These are phyloP conservation scores for Hemithea aestivaria DNA, from an alignment of 2,888 invertebrate species.

Conservation along the genomic window DNA sequence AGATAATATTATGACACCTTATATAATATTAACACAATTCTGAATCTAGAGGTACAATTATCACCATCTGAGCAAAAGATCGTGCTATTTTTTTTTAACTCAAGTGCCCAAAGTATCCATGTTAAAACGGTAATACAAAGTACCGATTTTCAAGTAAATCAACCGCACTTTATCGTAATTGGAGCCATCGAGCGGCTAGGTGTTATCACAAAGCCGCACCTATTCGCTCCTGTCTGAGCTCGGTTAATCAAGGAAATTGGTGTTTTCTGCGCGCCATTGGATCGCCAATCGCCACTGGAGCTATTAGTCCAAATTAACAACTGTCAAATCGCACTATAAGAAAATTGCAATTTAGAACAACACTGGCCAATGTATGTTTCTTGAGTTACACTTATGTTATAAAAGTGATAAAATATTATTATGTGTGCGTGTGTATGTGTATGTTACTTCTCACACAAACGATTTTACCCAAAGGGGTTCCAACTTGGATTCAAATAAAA, in stretches of 20 bases:
- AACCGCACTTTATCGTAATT: conserved; percentile 55
- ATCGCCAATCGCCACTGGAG: conserved; percentile 70
- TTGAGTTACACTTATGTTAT: conserved; percentile 23
- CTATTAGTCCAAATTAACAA: conserved; percentile 78
- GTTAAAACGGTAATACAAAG: not conserved
- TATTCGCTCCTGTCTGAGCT: conserved; percentile 58
- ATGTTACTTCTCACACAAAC: no score
- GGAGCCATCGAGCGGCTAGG: conserved; percentile 51
- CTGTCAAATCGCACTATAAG: conserved; percentile 48
- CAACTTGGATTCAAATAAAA: no score
- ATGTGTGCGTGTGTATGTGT: no score
- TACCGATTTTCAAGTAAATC: conserved; percentile 24
- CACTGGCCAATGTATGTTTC: no score
- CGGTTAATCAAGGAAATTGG: conserved; percentile 78
- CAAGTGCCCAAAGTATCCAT: not conserved
- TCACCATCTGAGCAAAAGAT: no score
- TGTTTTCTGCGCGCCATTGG: conserved; percentile 71
- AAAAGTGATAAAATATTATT: no score
- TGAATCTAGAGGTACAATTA: no score
- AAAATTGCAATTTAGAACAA: conserved; percentile 45
- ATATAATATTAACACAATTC: no score
- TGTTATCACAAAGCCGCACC: conserved; percentile 67
- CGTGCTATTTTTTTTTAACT: no score
- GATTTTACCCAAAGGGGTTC: no score
- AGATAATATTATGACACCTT: no score